Base-by-base conservation (phyloP, 1,140 invertebrate genomes). In the Lutraria rhynchaena region DNA sequence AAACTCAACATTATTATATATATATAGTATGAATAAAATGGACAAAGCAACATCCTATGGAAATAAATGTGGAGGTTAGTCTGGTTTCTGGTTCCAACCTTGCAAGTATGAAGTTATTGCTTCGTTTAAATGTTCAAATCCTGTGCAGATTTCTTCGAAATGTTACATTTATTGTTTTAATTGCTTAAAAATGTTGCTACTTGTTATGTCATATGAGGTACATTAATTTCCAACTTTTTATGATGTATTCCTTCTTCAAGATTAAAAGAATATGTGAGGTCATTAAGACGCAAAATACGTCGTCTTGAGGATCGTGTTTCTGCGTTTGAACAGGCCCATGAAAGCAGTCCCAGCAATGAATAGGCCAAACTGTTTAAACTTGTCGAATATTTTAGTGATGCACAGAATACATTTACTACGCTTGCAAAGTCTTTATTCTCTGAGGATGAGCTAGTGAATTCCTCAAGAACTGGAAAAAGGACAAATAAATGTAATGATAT, bases 291-390 rank as follows among this genome's bases (percentile, higher is more conserved):
- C 29, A 70, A 70, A 53, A 51, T 70, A n/a, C 67, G 67, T 22
- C 49, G 67, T 53, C 22, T 70, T 22, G 67, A 70, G 31, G 67
- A 70, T n/a, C 67, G 49, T 49, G 44, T 53, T 27, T 53, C n/a
- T 33, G 27, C 46, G 27, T 55, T 70, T 53, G 67, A 70, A n/a
- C 24, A 67, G 63, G 31, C n/a, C n/a, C n/a, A 67, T 35, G 37
- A 46, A 41, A 70, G 35, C 11, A 5, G 31, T 3, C 31, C 37
- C 35, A 35, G 33, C 19, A 31, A 29, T 70, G 5, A n/a, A 35
- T 44, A 70, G 22, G 67, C 51, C 46, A 22, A 9, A 15, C 27
- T 53, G 53, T 70, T 70, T 33, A 35, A 35, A 53, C n/a, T 31
- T 70, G 67, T 70, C 31, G 67, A 51, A 53, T 44, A 69, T 69